Percentiles rank a stretch among this genome's conserved stretches.
Conservation (phyloP, 2,113 vertebrate genomes). For the Cololabis saira region DNA sequence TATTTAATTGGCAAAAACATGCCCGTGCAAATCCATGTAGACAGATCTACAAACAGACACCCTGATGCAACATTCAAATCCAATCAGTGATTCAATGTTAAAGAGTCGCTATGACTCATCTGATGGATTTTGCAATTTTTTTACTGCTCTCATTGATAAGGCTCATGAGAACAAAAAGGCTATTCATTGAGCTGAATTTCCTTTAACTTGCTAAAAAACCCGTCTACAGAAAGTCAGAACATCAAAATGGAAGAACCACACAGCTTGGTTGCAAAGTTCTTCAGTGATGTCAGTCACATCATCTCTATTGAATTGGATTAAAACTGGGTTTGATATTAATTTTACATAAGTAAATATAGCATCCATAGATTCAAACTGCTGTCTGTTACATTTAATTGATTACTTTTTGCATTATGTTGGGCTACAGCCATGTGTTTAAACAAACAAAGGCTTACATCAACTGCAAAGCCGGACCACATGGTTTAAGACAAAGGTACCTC, state of each 20-base stretch:
- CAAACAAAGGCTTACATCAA: too few species aligned
- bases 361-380: background rate
- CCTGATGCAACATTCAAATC: conserved; percentile 3
- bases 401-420: too few species aligned
- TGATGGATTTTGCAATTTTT: conserved; percentile 20
- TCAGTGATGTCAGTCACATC: background rate
- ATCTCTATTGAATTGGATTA: background rate
- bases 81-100: conserved; percentile 17
- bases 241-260: background rate
- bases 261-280: background rate
- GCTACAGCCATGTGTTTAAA: too few species aligned
- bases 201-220: conserved; percentile 7
- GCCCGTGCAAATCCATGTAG: background rate
- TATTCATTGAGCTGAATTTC: background rate
- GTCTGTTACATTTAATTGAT: background rate
- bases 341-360: background rate
- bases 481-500: too few species aligned
- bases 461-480: too few species aligned
- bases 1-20: conserved; percentile 9
- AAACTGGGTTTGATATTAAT: background rate
- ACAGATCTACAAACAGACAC: background rate
- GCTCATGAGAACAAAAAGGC: conserved; percentile 13
- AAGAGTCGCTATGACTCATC: conserved; percentile 30
- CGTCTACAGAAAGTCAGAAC: background rate
- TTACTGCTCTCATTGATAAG: conserved; percentile 34